A percentile compares a stretch with the other conserved stretches of the same genome.
phyloP scores from a whole-genome alignment of 2,113 vertebrate species.

The Catharus fuscescens region DNA sequence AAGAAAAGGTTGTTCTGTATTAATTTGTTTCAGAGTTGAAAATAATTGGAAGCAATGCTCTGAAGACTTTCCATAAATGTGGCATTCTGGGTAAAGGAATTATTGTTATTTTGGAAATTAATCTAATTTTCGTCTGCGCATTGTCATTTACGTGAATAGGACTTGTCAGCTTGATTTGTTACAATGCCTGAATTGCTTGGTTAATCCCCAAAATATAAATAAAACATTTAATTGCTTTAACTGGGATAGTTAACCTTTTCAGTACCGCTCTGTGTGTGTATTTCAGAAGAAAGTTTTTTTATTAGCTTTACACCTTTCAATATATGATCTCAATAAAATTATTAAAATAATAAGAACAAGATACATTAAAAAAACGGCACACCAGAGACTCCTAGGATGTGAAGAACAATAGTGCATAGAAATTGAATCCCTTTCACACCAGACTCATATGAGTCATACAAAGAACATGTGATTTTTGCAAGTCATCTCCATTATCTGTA shows the following conservation, averaged over 20 bases:
- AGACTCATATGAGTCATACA: not conserved
- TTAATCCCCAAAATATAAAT: constrained; percentile 62
- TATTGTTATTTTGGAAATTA: constrained; percentile 65
- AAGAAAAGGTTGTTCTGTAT: constrained; percentile 54
- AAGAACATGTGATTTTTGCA: not conserved
- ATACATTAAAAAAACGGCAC: not conserved
- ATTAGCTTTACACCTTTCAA: not conserved
- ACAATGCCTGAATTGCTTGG: constrained; percentile 42
- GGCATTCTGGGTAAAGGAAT: constrained; percentile 43
- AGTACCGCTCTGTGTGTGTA: not conserved
- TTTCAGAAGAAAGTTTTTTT: not conserved
- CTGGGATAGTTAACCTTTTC: constrained; percentile 41
- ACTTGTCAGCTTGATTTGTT: constrained; percentile 65
- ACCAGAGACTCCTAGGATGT: not conserved
- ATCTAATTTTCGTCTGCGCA: constrained; percentile 44
- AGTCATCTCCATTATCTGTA: not conserved
- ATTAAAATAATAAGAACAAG: not conserved
- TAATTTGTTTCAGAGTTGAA: constrained; percentile 43
- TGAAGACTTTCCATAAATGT: constrained; percentile 51
- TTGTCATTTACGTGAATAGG: constrained; percentile 59
- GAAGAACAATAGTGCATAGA: not conserved
- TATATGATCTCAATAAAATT: not conserved
- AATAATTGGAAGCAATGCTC: constrained; percentile 39
- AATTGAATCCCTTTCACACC: not conserved
- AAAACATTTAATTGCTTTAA: constrained; percentile 63